phyloP scores from a whole-genome alignment of 2,888 invertebrate genomes.

The Drosophila histrio region DNA sequence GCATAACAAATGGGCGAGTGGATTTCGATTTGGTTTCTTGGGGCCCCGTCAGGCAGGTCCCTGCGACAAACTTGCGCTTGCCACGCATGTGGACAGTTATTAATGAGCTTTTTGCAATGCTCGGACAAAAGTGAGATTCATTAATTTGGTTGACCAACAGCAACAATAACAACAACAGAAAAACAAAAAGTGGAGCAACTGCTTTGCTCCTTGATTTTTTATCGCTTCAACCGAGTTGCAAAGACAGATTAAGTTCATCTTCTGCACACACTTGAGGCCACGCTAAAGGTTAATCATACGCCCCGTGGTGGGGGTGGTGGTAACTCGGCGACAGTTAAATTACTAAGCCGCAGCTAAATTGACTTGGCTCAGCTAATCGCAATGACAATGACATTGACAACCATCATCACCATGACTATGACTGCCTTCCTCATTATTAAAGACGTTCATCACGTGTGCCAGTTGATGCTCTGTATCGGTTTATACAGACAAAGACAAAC shows the following conservation, averaged over 20 bases:
- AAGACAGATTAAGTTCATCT: conserved; percentile 35
- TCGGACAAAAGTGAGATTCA: conserved; percentile 58
- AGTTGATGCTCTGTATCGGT: conserved; percentile 51
- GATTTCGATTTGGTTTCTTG: conserved; percentile 24
- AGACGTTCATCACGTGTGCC: conserved; percentile 58
- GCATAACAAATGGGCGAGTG: conserved; percentile 64
- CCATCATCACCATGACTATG: conserved; percentile 15
- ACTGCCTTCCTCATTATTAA: conserved; percentile 53
- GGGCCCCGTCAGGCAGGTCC: background rate
- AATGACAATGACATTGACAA: conserved; percentile 36
- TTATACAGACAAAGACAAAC: conserved; percentile 12
- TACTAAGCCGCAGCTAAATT: conserved; percentile 69
- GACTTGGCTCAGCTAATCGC: conserved; percentile 60
- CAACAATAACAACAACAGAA: background rate
- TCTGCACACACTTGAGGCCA: conserved; percentile 43
- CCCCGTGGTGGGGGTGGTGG: conserved; percentile 52
- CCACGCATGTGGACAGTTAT: conserved; percentile 77
- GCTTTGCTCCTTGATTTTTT: conserved; percentile 7
- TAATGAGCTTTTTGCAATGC: conserved; percentile 54
- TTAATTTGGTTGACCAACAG: conserved; percentile 57
- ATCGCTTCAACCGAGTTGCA: conserved; percentile 6
- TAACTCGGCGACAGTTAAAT: conserved; percentile 63
- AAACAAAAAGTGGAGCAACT: conserved; percentile 2
- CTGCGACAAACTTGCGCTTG: conserved; percentile 31
- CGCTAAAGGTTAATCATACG: conserved; percentile 73